phyloP scores from a whole-genome alignment of 2,888 invertebrate genomes.

The Micropterix aruncella region DNA sequence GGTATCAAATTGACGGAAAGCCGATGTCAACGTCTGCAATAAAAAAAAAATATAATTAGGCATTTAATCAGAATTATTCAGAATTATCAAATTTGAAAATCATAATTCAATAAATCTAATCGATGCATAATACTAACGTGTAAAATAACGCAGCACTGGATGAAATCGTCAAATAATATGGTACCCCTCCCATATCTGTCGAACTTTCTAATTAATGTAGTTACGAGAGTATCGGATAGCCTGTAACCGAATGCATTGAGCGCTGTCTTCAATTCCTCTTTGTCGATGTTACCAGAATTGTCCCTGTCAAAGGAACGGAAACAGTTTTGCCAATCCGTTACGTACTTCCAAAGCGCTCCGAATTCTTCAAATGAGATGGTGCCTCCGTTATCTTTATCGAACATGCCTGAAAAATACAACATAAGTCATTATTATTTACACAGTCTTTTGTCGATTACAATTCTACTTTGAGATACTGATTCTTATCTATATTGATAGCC shows the following conservation, averaged over 20 bases:
- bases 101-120: too few relatives aligned
- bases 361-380: conserved; percentile 92
- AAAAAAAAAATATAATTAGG: too few relatives aligned
- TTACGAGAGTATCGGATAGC: conserved; percentile 69
- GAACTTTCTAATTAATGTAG: conserved; percentile 78
- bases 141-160: conserved; percentile 87
- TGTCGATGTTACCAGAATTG: conserved; percentile 86
- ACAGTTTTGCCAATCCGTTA: conserved; percentile 95
- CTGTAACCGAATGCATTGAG: conserved; percentile 84
- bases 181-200: conserved; percentile 84
- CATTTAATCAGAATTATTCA: too few relatives aligned
- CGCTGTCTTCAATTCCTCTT: conserved; percentile 78
- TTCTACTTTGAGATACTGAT: too few relatives aligned
- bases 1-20: conserved; percentile 80
- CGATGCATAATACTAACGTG: conserved; percentile 78
- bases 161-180: conserved; percentile 96
- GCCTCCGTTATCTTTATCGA: conserved; percentile 80
- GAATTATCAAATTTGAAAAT: too few relatives aligned
- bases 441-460: too few relatives aligned
- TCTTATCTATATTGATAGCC: too few relatives aligned
- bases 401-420: conserved; percentile 63
- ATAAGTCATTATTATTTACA: too few relatives aligned
- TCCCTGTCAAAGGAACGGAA: conserved; percentile 91
- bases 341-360: conserved; percentile 93
- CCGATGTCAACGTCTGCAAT: conserved; percentile 74